Percentiles rank a stretch among this genome's conserved stretches.
phyloP scores from a whole-genome alignment of 2,113 vertebrate genomes.

The Centropus unirufus region DNA sequence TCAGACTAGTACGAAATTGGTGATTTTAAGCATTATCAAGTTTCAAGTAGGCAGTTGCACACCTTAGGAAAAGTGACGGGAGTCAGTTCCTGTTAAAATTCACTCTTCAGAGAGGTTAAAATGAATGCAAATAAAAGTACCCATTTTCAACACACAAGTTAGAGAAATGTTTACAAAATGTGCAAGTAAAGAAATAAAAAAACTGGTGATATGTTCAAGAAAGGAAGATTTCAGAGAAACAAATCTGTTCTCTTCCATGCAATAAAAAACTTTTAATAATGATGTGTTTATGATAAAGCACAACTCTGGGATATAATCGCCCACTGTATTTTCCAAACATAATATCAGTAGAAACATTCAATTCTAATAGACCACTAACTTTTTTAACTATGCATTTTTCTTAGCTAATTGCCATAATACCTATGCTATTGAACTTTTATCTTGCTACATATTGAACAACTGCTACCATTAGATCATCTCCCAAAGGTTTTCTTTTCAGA shows the following conservation, averaged over 20 bases:
- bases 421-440: slow-evolving; percentile 75
- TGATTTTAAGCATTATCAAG: not conserved
- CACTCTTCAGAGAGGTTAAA: not conserved
- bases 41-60: not conserved
- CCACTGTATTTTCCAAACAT: slow-evolving; percentile 60
- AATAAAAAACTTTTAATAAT: slow-evolving; percentile 45
- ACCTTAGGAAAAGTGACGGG: not conserved
- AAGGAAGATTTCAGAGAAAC: not conserved
- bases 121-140: not conserved
- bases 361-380: slow-evolving; percentile 60
- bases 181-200: not conserved
- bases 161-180: not conserved
- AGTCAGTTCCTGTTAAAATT: not conserved
- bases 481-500: slow-evolving; percentile 69
- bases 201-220: not conserved
- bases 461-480: slow-evolving; percentile 71
- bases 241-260: slow-evolving; percentile 28
- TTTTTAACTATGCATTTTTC: slow-evolving; percentile 73
- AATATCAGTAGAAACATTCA: slow-evolving; percentile 70
- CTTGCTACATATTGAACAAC: slow-evolving; percentile 67
- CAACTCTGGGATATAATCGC: slow-evolving; percentile 44
- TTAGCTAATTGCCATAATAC: slow-evolving; percentile 76
- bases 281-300: slow-evolving; percentile 37
- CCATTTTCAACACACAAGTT: not conserved
- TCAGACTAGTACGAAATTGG: not conserved